phyloP scores from a whole-genome alignment of 2,113 vertebrate species.

The Coptodon bakossiorum region DNA sequence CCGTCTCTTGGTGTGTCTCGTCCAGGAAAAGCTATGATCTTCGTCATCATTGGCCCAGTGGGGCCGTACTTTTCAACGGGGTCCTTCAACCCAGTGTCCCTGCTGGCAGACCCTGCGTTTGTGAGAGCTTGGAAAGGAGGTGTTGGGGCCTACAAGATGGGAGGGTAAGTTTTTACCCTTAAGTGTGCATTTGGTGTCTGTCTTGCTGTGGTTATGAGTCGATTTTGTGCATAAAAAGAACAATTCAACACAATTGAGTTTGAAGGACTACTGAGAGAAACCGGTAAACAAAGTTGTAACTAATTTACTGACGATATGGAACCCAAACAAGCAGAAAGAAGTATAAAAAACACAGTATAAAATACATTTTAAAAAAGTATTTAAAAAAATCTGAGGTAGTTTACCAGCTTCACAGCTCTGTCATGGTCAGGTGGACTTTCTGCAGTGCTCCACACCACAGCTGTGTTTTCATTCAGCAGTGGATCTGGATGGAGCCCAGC shows the following conservation, averaged over 20 bases:
- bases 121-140: slow-evolving; percentile 84
- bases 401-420: neutral
- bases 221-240: neutral
- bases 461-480: neutral
- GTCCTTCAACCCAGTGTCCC: slow-evolving; percentile 76
- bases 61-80: slow-evolving; percentile 83
- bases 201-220: fast-evolving
- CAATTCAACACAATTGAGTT: neutral
- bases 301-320: neutral
- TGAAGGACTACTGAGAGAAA: neutral
- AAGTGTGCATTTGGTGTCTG: neutral
- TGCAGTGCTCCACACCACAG: neutral
- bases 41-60: slow-evolving; percentile 80
- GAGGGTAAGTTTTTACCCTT: slow-evolving; percentile 74
- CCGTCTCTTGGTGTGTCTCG: slow-evolving; percentile 78
- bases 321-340: neutral
- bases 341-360: fast-evolving
- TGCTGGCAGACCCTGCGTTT: slow-evolving; percentile 80
- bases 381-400: fast-evolving
- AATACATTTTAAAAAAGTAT: neutral
- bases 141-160: slow-evolving; percentile 81
- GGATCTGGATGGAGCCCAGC: neutral
- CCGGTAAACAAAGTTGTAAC: neutral
- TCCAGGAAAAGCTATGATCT: slow-evolving; percentile 72
- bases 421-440: neutral